Percentiles rank a stretch among this genome's conserved stretches.
These are phyloP conservation scores for Eriosoma lanigerum DNA, from an alignment of 1,140 invertebrate genomes.

Conservation along the genomic window DNA sequence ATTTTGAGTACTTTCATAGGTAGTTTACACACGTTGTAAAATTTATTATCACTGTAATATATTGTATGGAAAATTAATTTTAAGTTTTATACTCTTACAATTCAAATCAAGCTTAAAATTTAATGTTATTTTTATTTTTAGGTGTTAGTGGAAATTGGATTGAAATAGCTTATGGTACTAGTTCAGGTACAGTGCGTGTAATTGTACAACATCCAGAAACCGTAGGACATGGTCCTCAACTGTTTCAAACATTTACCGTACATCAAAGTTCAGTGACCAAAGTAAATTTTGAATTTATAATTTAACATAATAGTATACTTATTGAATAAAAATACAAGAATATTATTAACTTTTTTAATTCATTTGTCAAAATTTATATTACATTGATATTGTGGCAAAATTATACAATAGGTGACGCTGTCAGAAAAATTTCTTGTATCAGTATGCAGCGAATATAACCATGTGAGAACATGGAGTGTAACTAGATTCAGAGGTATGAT, in stretches of 20 bases:
- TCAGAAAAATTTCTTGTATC: slow-evolving; percentile 97
- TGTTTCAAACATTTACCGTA: slow-evolving; percentile 98
- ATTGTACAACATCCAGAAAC: slow-evolving; percentile 99
- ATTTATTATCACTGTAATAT: too few species aligned
- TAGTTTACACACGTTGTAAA: too few species aligned
- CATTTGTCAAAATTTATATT: too few species aligned
- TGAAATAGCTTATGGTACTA: slow-evolving; percentile 98
- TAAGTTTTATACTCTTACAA: too few species aligned
- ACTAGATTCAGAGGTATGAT: slow-evolving; percentile 96
- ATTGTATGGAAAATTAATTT: too few species aligned
- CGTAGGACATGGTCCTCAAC: slow-evolving; percentile 93
- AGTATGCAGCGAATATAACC: slow-evolving; percentile 96
- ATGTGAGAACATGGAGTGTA: slow-evolving; percentile 94
- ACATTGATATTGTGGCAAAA: too few species aligned
- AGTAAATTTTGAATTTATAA: slow-evolving; percentile 60
- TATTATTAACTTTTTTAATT: too few species aligned
- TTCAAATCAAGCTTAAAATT: neutral
- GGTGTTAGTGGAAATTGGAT: slow-evolving; percentile 98
- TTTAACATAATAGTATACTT: neutral
- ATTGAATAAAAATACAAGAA: too few species aligned
- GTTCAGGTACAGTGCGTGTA: slow-evolving; percentile 90
- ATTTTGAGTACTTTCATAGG: too few species aligned
- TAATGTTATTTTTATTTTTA: slow-evolving; percentile 59
- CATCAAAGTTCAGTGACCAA: slow-evolving; percentile 95
- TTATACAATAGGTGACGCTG: slow-evolving; percentile 68